These are phyloP conservation scores for Thera obeliscata DNA, from an alignment of 2,888 invertebrate species.

Conservation along the genomic window DNA sequence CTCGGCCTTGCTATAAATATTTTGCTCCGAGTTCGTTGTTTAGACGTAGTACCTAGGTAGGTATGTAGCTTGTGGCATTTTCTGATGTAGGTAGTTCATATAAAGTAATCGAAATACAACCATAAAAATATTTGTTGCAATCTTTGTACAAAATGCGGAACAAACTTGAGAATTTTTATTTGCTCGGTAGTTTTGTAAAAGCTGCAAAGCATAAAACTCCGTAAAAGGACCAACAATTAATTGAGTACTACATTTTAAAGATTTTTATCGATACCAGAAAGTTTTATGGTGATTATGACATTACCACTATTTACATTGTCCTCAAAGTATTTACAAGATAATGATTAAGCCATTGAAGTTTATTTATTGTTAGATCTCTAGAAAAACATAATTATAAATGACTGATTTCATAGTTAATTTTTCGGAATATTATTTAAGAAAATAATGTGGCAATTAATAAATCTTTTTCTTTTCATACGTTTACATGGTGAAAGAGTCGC, in stretches of 20 bases:
- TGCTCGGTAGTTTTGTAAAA: constrained; percentile 15
- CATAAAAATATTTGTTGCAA: constrained; percentile 7
- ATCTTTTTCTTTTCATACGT: no score
- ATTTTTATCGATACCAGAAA: constrained; percentile 9
- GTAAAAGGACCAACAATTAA: constrained; percentile 9
- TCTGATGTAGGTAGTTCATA: not conserved
- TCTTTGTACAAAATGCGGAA: constrained; percentile 23
- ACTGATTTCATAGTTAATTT: no score
- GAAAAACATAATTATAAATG: no score
- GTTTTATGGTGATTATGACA: not conserved
- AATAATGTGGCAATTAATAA: no score
- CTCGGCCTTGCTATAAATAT: no score
- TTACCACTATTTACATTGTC: no score
- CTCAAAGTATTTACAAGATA: no score
- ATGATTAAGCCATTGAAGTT: no score
- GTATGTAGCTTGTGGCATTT: not conserved
- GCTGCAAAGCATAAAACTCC: constrained; percentile 7
- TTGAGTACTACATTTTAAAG: constrained; percentile 16
- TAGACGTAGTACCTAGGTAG: no score
- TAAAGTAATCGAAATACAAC: not conserved
- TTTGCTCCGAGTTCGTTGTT: no score
- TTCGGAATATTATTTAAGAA: no score
- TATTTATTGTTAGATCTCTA: not conserved
- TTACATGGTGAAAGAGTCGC: no score
- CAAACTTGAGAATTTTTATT: constrained; percentile 11